Conservation (phyloP, 1,140 invertebrate species). For the Metaphire vulgaris region DNA sequence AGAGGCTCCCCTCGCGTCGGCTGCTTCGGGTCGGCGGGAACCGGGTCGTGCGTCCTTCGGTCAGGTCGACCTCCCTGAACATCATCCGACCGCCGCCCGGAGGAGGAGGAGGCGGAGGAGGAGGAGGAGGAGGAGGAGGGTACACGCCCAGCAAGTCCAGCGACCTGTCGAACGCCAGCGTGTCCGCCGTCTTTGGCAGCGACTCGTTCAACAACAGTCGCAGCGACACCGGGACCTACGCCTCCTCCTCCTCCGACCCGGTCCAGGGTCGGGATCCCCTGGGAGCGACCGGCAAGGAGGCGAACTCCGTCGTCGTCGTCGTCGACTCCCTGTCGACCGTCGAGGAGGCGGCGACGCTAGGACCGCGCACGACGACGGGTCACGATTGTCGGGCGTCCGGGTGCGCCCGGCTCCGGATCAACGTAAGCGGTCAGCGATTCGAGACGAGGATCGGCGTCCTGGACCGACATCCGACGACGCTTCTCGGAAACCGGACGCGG, state of each 20-base stretch:
- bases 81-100: not conserved
- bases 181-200: not conserved
- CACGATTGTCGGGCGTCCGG: conserved; percentile 14
- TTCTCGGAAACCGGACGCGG: conserved; percentile 38
- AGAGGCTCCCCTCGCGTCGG: not conserved
- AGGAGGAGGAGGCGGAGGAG: too few relatives aligned
- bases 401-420: conserved; percentile 87
- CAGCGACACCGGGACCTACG: not conserved
- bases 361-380: not conserved
- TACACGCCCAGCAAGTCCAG: not conserved
- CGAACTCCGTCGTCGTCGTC: not conserved
- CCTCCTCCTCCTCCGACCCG: not conserved
- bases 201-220: not conserved
- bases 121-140: too few relatives aligned
- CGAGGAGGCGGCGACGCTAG: not conserved
- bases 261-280: not conserved
- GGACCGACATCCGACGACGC: conserved; percentile 93
- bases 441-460: conserved; percentile 94
- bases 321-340: not conserved
- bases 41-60: not conserved
- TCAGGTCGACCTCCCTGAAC: not conserved
- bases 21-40: not conserved
- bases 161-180: not conserved
- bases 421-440: conserved; percentile 95
- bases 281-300: too few relatives aligned